Conservation (phyloP, 2,888 invertebrate species). For the Melinaea marsaeus region DNA sequence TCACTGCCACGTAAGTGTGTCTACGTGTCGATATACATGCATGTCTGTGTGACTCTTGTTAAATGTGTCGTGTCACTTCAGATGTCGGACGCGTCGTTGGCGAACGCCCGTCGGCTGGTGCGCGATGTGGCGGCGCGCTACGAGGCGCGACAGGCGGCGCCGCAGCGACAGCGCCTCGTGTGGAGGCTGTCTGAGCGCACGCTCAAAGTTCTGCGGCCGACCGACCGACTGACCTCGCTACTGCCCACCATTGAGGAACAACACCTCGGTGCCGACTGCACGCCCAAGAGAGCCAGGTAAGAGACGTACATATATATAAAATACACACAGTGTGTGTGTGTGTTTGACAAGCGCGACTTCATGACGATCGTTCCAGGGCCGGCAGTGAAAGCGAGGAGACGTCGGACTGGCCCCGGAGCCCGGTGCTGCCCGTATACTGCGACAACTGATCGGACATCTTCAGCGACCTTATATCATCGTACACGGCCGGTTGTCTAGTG, state of each 20-base stretch:
- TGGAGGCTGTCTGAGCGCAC: conserved; percentile 88
- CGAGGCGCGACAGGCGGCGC: conserved; percentile 82
- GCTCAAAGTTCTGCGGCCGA: conserved; percentile 81
- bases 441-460: conserved; percentile 45
- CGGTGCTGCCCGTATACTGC: conserved; percentile 78
- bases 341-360: neutral
- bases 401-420: conserved; percentile 81
- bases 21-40: no score
- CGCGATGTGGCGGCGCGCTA: conserved; percentile 82
- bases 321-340: neutral
- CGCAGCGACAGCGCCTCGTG: conserved; percentile 84
- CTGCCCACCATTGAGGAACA: conserved; percentile 87
- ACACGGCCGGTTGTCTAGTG: conserved; percentile 7
- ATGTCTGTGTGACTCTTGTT: conserved; percentile 28
- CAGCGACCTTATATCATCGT: conserved; percentile 13
- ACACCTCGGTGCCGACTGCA: conserved; percentile 52
- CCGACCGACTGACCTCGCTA: conserved; percentile 83
- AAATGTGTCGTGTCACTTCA: conserved; percentile 40
- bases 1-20: conserved; percentile 80
- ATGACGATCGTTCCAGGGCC: conserved; percentile 63
- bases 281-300: conserved; percentile 62
- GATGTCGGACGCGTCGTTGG: conserved; percentile 83
- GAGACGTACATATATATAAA: conserved; percentile 35
- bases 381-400: conserved; percentile 79
- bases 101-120: conserved; percentile 79